Conservation (phyloP, 2,797 vertebrate species). For the Microcaecilia unicolor region DNA sequence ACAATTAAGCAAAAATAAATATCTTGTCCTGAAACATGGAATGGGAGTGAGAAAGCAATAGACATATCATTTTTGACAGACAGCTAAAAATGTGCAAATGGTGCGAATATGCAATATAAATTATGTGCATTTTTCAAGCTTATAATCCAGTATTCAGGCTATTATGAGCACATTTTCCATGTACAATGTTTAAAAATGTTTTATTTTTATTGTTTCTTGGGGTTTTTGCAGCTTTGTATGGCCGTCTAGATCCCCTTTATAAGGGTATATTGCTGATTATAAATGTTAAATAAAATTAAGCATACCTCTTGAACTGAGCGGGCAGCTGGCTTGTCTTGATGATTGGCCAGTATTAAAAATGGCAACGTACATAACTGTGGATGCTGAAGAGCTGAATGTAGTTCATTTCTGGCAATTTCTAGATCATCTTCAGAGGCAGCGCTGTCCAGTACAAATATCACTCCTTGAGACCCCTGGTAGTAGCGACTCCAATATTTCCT, state of each 20-base stretch:
- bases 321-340: slow-evolving; percentile 95
- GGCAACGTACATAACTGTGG: slow-evolving; percentile 95
- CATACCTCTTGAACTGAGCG: slow-evolving; percentile 88
- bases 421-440: slow-evolving; percentile 90
- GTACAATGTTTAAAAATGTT: no score
- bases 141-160: background rate
- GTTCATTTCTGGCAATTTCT: slow-evolving; percentile 86
- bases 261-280: no score
- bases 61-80: no score
- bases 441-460: slow-evolving; percentile 93
- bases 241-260: no score
- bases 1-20: no score
- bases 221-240: no score
- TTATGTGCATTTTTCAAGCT: no score
- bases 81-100: no score
- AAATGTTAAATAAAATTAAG: background rate
- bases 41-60: no score
- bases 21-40: no score
- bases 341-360: slow-evolving; percentile 96
- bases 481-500: slow-evolving; percentile 98
- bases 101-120: no score
- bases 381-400: slow-evolving; percentile 93
- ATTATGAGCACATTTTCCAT: slow-evolving; percentile 1
- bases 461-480: slow-evolving; percentile 97
- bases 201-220: no score